These are phyloP conservation scores for Epinephelus malabaricus DNA, from an alignment of 2,797 vertebrate species.

Conservation along the genomic window DNA sequence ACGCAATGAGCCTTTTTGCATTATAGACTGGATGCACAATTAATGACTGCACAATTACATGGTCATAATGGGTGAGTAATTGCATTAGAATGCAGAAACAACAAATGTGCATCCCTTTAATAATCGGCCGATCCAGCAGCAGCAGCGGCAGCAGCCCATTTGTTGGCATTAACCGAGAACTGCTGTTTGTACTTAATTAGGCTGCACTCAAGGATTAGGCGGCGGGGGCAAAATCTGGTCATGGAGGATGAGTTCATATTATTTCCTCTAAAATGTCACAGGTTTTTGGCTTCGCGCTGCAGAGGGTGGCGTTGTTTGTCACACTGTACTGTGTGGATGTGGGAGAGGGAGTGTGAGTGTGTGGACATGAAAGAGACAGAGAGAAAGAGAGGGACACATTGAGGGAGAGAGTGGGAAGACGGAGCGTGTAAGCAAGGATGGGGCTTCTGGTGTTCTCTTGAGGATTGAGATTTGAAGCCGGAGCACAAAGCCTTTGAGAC, in stretches of 20 bases:
- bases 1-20: constrained; percentile 26
- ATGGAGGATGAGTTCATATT: constrained; percentile 75
- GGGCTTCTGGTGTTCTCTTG: constrained; percentile 73
- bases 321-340: constrained; percentile 70
- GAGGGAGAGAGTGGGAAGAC: constrained; percentile 66
- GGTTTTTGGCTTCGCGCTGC: constrained; percentile 77
- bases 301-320: constrained; percentile 81
- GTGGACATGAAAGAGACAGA: constrained; percentile 61
- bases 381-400: constrained; percentile 55
- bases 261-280: constrained; percentile 79
- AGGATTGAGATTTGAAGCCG: constrained; percentile 79
- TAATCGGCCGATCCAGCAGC: constrained; percentile 69
- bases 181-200: constrained; percentile 80
- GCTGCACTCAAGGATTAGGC: constrained; percentile 72
- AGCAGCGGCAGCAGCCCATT: constrained; percentile 58
- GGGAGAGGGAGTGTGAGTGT: constrained; percentile 63
- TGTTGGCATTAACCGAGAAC: constrained; percentile 70
- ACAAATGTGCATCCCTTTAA: constrained; percentile 77
- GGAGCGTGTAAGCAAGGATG: constrained; percentile 71
- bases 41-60: constrained; percentile 80
- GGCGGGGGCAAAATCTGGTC: constrained; percentile 72
- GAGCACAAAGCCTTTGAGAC: constrained; percentile 82
- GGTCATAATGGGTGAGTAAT: constrained; percentile 82
- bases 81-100: constrained; percentile 79
- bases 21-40: constrained; percentile 69